Conservation (phyloP, 1,140 invertebrate species). For the Trissolcus basalis region DNA sequence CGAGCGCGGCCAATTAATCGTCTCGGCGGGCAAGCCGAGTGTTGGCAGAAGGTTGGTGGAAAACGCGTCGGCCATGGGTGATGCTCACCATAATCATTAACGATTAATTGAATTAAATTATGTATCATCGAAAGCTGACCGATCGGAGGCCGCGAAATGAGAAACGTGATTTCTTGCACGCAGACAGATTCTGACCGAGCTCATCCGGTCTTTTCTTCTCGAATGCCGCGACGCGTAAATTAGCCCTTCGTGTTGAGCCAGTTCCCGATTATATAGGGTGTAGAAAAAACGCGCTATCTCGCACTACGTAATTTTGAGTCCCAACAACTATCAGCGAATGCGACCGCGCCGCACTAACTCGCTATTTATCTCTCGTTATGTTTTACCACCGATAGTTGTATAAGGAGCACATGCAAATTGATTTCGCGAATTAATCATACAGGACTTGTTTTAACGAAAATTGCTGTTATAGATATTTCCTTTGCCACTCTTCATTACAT, state of each 20-base stretch:
- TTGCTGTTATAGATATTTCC: constrained; percentile 2
- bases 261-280: constrained; percentile 50
- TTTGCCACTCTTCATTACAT: neutral
- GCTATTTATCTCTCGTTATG: constrained; percentile 46
- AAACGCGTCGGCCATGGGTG: constrained; percentile 52
- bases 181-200: constrained; percentile 48
- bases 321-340: constrained; percentile 27
- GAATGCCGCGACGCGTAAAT: constrained; percentile 51
- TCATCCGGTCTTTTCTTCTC: constrained; percentile 57
- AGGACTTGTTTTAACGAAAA: constrained; percentile 13
- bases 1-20: constrained; percentile 62
- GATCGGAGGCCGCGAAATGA: constrained; percentile 57
- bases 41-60: constrained; percentile 45
- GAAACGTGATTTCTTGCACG: constrained; percentile 62
- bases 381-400: constrained; percentile 19
- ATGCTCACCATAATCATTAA: constrained; percentile 67
- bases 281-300: constrained; percentile 47
- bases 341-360: constrained; percentile 22
- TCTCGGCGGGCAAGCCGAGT: constrained; percentile 37
- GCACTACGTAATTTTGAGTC: constrained; percentile 37
- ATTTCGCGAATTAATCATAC: constrained; percentile 35
- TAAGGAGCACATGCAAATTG: constrained; percentile 44
- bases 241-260: constrained; percentile 47
- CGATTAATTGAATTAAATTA: constrained; percentile 73
- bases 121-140: constrained; percentile 63